Conservation (phyloP, 2,888 invertebrate species). For the Chymomyza amoena region DNA sequence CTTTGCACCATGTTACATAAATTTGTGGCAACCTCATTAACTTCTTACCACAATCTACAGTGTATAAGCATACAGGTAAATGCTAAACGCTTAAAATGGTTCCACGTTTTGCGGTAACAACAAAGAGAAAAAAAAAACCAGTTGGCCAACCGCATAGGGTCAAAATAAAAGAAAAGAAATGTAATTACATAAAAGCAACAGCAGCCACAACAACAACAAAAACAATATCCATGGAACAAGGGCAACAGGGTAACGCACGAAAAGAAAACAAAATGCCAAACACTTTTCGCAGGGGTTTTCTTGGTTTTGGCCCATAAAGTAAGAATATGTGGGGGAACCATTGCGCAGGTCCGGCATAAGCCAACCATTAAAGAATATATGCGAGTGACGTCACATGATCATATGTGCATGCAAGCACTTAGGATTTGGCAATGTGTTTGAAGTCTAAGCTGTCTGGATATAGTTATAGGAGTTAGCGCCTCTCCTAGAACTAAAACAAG, state of each 20-base stretch:
- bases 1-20: too few relatives aligned
- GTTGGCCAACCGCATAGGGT: conserved; percentile 26
- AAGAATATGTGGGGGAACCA: too few relatives aligned
- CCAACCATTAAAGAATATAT: too few relatives aligned
- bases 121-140: neutral
- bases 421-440: neutral
- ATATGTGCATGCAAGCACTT: neutral
- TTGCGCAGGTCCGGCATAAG: too few relatives aligned
- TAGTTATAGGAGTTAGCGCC: too few relatives aligned
- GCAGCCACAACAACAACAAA: conserved; percentile 21
- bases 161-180: conserved; percentile 30
- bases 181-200: conserved; percentile 66
- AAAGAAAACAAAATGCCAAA: conserved; percentile 1
- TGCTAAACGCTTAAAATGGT: neutral
- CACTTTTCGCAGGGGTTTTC: neutral
- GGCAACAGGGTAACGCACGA: conserved; percentile 51
- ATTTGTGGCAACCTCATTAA: too few relatives aligned
- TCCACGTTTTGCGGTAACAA: neutral
- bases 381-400: too few relatives aligned
- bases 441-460: too few relatives aligned
- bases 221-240: neutral
- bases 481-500: too few relatives aligned
- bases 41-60: too few relatives aligned
- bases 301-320: neutral
- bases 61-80: neutral